Evolutionary conservation across 2,113 vertebrate species (phyloP), one percentile per base, ranked within the genome.

Genomic region (Hymenochirus boettgeri): DNA sequence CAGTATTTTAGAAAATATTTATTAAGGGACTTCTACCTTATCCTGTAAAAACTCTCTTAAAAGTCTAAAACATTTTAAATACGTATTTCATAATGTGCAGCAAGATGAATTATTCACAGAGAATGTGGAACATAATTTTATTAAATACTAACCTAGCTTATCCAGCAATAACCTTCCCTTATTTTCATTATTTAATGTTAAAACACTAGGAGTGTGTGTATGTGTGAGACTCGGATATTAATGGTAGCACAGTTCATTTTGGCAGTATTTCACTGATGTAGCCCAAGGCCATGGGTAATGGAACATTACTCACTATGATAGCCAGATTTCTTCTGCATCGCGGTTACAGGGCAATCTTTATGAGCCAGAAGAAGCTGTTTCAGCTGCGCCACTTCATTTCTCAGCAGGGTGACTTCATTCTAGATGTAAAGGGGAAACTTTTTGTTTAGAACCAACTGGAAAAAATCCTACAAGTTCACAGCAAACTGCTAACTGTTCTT

Each of bases 361-460:
- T 99, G 95, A 93, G 96, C 93, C 91, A 99, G 91, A 82, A 98
- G 92, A 83, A 99, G 95, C 92, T 98, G 96, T 88, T 99, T 99
- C 88, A 99, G 92, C 89, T 97, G 96, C 79, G 96, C 92, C 89
- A 99, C 96, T 91, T 99, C 94, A 83, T 91, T 97, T 88, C 95
- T 93, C 93, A 99, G 93, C 88, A 97, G 91, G 89, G 94, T 93
- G 88, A 99, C 96, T 93, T 98, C 94, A 80, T 80, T 99, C 95
- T 99, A 81, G 77, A 82, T 79, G 81, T 80, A 77, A 79, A 85
- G 75, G 83, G 87, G 86, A 75, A 78, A 84, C 76, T 84, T 80
- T 78, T 47, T 83, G 75, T 81, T 88, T 80, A 78, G 52, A 72
- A 70, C 77, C 77, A 75, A 75, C 71, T 74, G 75, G 50, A 65